Conservation (phyloP, 2,113 vertebrate species). For the Xyliphius kryptos region DNA sequence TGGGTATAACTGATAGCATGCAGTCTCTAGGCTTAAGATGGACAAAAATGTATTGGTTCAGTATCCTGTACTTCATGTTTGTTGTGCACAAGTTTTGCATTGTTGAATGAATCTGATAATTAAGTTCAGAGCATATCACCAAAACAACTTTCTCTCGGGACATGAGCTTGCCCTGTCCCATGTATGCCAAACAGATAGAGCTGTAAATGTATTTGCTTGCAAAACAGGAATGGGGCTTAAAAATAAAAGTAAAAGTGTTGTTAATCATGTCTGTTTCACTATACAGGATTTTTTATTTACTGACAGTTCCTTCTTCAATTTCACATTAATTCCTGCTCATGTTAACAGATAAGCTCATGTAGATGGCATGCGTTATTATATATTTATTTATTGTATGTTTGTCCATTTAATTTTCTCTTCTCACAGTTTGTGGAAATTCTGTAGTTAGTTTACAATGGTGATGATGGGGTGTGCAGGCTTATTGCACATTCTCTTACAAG, state of each 20-base stretch:
- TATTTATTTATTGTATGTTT: too few species aligned
- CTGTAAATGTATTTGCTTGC: background rate
- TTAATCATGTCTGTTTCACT: background rate
- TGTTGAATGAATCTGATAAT: background rate
- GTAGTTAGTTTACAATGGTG: background rate
- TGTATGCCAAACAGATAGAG: background rate
- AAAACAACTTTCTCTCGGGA: background rate
- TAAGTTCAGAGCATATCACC: background rate
- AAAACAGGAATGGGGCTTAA: background rate
- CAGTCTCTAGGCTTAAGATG: background rate
- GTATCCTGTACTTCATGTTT: background rate
- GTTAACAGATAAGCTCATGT: background rate
- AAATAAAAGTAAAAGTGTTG: background rate
- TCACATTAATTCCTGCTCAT: background rate
- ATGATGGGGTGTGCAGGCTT: background rate
- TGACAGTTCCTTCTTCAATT: background rate
- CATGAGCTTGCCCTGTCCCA: background rate
- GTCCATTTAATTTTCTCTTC: background rate
- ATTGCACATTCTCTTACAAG: background rate
- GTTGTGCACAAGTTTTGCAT: background rate
- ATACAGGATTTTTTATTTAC: conserved; percentile 1
- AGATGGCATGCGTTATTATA: background rate
- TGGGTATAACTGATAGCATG: too few species aligned
- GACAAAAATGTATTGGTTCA: background rate
- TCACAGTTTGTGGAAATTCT: too few species aligned